These are phyloP conservation scores for Diorhabda sublineata DNA, from an alignment of 1,140 invertebrate species.

Conservation along the genomic window DNA sequence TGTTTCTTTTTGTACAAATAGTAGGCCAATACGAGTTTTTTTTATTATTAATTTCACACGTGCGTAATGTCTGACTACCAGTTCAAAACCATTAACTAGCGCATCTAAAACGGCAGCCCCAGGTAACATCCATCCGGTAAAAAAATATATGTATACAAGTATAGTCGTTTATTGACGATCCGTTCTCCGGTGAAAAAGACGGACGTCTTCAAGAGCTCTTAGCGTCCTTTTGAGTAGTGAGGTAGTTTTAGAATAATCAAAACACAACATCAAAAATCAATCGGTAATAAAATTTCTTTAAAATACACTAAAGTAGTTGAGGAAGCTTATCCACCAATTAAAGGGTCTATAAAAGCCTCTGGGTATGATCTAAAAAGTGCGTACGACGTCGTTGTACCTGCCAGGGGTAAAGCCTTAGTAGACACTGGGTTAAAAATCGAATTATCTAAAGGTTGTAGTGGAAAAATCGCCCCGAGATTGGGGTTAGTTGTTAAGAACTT, in stretches of 20 bases:
- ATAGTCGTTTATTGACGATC: no score
- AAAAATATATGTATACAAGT: no score
- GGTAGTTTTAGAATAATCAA: slow-evolving; percentile 5
- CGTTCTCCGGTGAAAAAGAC: no score
- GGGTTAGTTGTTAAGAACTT: slow-evolving; percentile 92
- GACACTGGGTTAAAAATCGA: slow-evolving; percentile 90
- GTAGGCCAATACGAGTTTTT: no score
- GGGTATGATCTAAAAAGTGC: slow-evolving; percentile 92
- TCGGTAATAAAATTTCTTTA: slow-evolving; percentile 34
- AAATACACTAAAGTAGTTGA: slow-evolving; percentile 72
- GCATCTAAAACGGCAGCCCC: no score
- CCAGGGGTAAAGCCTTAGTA: slow-evolving; percentile 78
- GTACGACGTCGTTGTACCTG: slow-evolving; percentile 77
- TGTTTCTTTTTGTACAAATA: no score
- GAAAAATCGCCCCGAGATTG: slow-evolving; percentile 91
- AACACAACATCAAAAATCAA: slow-evolving; percentile 9
- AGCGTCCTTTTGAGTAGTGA: background rate
- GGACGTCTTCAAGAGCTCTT: background rate
- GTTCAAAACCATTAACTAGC: no score
- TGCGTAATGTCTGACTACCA: no score
- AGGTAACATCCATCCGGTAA: no score
- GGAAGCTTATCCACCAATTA: slow-evolving; percentile 74
- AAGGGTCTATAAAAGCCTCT: slow-evolving; percentile 80
- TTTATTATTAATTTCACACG: no score
- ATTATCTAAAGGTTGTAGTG: slow-evolving; percentile 86